A percentile compares a stretch with the other conserved stretches of the same genome.
These are phyloP conservation scores for Siniperca chuatsi DNA, from an alignment of 2,113 vertebrate species.

Conservation along the genomic window DNA sequence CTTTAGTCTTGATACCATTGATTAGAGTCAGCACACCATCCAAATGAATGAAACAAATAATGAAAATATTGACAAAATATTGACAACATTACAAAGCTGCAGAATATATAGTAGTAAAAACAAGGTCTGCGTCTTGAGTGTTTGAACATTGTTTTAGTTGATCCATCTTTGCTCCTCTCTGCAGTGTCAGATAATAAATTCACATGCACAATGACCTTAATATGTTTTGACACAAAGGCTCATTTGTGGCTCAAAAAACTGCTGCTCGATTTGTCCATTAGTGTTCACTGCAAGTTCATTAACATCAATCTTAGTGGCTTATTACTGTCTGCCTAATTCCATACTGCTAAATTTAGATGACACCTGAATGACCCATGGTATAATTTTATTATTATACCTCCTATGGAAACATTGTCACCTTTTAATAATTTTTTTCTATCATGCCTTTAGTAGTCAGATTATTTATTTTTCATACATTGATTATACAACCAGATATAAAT, in stretches of 20 bases:
- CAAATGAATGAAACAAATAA: not conserved
- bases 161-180: not conserved
- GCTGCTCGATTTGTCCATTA: slow-evolving; percentile 2
- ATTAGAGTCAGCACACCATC: not conserved
- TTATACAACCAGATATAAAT: not conserved
- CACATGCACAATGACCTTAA: not conserved
- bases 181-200: not conserved
- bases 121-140: not conserved
- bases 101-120: not conserved
- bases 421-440: not conserved
- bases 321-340: slow-evolving; percentile 19
- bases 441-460: not conserved
- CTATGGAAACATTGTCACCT: not conserved
- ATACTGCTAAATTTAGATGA: slow-evolving; percentile 11
- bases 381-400: slow-evolving; percentile 6
- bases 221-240: slow-evolving; percentile 33
- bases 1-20: not conserved
- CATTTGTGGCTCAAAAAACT: slow-evolving; percentile 25
- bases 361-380: not conserved
- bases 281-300: slow-evolving; percentile 30
- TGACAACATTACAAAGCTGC: not conserved
- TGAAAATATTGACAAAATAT: not conserved
- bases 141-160: not conserved
- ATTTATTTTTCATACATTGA: not conserved
- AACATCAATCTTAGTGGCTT: slow-evolving; percentile 13